These are phyloP conservation scores for Vulpes ferrilata DNA, from an alignment of 2,113 vertebrate species.

Conservation along the genomic window DNA sequence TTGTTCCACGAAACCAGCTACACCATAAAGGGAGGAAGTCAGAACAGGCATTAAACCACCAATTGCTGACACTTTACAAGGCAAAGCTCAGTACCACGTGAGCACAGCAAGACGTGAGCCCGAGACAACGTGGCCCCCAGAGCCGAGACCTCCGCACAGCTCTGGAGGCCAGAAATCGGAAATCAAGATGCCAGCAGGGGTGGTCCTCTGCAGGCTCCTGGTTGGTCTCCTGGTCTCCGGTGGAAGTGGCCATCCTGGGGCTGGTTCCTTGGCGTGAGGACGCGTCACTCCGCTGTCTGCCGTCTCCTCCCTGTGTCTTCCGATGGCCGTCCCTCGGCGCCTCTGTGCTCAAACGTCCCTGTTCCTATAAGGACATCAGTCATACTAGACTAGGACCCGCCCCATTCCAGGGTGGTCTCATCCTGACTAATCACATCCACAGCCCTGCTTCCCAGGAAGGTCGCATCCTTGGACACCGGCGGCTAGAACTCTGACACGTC, in stretches of 20 bases:
- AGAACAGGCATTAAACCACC: accelerated
- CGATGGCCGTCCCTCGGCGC: neutral
- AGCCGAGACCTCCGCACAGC: accelerated
- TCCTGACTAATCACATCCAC: neutral
- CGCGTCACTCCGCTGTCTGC: accelerated
- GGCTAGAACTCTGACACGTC: accelerated
- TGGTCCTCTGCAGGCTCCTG: accelerated
- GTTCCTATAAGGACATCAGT: neutral
- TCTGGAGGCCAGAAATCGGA: too few species aligned
- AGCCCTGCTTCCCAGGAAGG: neutral
- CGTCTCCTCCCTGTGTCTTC: neutral
- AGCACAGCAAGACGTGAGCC: accelerated
- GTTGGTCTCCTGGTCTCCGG: too few species aligned
- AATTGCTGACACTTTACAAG: accelerated
- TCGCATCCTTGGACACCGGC: neutral
- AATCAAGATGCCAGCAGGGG: accelerated
- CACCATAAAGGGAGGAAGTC: accelerated
- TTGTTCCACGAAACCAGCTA: neutral
- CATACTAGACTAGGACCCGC: too few species aligned
- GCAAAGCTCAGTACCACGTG: accelerated
- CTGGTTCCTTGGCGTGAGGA: neutral
- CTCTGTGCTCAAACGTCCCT: neutral
- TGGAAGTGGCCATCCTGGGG: accelerated
- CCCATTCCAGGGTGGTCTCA: too few species aligned
- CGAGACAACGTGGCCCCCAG: too few species aligned